A percentile compares a stretch with the other conserved stretches of the same genome.
These are phyloP conservation scores for Pipistrellus kuhlii DNA, from an alignment of 2,797 vertebrate species.

Conservation along the genomic window DNA sequence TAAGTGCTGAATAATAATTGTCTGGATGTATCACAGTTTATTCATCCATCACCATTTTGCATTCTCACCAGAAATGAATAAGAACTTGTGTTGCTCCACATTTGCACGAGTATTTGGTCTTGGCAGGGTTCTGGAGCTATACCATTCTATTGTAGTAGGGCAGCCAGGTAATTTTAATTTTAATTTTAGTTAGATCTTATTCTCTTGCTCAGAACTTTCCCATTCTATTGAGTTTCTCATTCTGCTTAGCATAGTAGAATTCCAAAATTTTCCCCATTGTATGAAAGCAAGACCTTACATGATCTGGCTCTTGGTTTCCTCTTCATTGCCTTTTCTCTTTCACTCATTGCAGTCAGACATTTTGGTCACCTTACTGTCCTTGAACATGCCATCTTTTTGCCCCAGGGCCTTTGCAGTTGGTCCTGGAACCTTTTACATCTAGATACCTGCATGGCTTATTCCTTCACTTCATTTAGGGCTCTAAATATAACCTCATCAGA, in stretches of 20 bases:
- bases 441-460: neutral
- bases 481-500: neutral
- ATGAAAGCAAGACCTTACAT: neutral
- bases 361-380: neutral
- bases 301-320: neutral
- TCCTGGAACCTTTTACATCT: neutral
- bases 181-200: neutral
- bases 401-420: neutral
- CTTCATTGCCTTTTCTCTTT: constrained; percentile 24
- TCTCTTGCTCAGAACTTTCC: neutral
- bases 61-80: neutral
- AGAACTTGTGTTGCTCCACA: neutral
- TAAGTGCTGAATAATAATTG: neutral
- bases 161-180: constrained; percentile 19
- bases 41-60: neutral
- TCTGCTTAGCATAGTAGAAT: constrained; percentile 34
- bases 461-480: neutral
- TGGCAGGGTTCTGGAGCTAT: neutral
- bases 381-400: neutral
- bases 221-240: neutral
- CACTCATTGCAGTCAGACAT: neutral
- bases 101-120: neutral
- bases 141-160: neutral
- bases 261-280: constrained; percentile 35
- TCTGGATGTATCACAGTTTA: neutral